Evolutionary conservation across 2,888 invertebrate species (phyloP).

Genomic region (Pammene aurita): DNA sequence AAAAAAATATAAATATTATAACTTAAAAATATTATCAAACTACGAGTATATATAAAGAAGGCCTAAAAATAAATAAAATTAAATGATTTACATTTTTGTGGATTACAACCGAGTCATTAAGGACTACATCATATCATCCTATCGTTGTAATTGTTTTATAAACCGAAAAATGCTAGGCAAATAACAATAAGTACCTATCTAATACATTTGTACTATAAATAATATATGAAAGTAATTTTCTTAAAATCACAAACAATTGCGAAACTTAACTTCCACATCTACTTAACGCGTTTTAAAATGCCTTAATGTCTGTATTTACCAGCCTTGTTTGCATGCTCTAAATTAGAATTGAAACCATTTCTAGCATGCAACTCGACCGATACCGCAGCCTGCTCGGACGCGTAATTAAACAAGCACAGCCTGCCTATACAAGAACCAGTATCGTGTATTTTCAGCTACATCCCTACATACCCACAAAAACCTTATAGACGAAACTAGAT

Average conservation of each 20-base stretch:
- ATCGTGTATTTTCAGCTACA: slow-evolving; percentile 22
- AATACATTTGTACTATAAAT: too few species aligned
- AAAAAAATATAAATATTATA: too few species aligned
- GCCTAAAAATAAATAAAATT: too few species aligned
- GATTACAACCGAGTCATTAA: too few species aligned
- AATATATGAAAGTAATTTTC: background rate
- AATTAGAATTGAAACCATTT: slow-evolving; percentile 33
- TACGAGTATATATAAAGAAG: too few species aligned
- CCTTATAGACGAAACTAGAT: slow-evolving; percentile 62
- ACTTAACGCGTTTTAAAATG: slow-evolving; percentile 17
- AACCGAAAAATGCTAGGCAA: too few species aligned
- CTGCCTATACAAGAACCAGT: slow-evolving; percentile 13
- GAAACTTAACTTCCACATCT: background rate
- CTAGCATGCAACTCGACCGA: slow-evolving; percentile 22
- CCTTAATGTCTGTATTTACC: slow-evolving; percentile 16
- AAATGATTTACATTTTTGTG: too few species aligned
- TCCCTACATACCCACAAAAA: slow-evolving; percentile 48
- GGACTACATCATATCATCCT: too few species aligned
- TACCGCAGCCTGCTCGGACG: slow-evolving; percentile 20
- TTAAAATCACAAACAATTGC: background rate
- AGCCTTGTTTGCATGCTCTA: slow-evolving; percentile 22
- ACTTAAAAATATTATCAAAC: too few species aligned
- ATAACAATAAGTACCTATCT: too few species aligned
- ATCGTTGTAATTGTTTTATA: too few species aligned
- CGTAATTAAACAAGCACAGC: slow-evolving; percentile 21